Evolutionary conservation across 2,113 vertebrate species (phyloP).

Genomic region (Trogon melanurus): DNA sequence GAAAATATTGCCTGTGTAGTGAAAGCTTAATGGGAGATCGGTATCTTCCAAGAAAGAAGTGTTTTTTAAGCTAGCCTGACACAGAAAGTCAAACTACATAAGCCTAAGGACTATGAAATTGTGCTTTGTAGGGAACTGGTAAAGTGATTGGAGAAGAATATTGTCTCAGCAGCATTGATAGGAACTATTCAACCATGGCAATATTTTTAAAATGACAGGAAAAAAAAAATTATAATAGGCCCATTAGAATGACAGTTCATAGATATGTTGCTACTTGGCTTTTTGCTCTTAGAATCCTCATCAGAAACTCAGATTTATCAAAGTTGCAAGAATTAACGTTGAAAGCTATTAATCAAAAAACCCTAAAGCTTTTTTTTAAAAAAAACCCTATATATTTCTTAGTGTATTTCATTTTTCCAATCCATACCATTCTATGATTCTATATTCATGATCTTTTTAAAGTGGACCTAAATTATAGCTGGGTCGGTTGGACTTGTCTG

Average conservation of each 20-base stretch:
- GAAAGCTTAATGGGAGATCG: background rate
- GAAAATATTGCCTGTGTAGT: background rate
- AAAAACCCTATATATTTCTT: background rate
- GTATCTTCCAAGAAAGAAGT: background rate
- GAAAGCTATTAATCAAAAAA: background rate
- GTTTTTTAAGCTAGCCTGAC: background rate
- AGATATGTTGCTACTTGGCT: slow-evolving; percentile 16
- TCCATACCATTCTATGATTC: no score
- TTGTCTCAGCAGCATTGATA: background rate
- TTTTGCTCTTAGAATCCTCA: slow-evolving; percentile 31
- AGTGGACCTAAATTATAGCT: background rate
- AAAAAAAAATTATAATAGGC: background rate
- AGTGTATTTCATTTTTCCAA: background rate
- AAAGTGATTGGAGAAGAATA: background rate
- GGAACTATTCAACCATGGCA: background rate
- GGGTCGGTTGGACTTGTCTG: background rate
- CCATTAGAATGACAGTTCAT: slow-evolving; percentile 18
- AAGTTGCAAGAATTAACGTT: background rate
- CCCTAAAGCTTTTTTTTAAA: background rate
- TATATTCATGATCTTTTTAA: background rate
- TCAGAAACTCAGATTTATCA: background rate
- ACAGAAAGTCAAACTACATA: background rate
- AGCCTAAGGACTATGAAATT: background rate
- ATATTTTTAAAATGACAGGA: background rate
- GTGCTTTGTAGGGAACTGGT: background rate